Evolutionary conservation across 2,113 vertebrate genomes (phyloP).

Genomic region (Cyprinodon variegatus): DNA sequence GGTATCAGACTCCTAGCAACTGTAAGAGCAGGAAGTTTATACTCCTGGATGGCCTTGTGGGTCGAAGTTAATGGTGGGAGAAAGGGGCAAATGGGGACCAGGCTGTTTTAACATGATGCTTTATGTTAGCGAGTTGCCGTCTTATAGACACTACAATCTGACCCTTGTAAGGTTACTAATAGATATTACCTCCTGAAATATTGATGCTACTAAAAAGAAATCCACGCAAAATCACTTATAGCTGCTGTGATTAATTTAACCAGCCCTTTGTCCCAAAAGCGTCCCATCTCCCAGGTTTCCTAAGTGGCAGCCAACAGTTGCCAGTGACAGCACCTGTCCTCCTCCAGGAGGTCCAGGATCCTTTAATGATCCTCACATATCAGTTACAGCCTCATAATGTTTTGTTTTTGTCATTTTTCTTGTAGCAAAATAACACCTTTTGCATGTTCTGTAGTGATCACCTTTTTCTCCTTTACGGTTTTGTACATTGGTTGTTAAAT

Average conservation of each 20-base stretch:
- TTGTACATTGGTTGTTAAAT: background rate
- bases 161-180: conserved; percentile 20
- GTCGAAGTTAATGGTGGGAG: conserved; percentile 25
- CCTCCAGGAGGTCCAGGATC: background rate
- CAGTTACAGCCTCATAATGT: background rate
- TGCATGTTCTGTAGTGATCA: background rate
- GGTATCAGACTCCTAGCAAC: background rate
- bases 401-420: background rate
- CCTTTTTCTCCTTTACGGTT: background rate
- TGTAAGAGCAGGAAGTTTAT: conserved; percentile 32
- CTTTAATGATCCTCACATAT: background rate
- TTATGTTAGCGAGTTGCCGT: conserved; percentile 29
- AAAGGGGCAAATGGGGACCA: conserved; percentile 23
- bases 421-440: background rate
- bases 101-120: conserved; percentile 29
- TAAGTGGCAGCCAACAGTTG: conserved; percentile 65
- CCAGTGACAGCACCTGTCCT: conserved; percentile 38
- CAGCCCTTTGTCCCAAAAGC: conserved; percentile 22
- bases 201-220: conserved; percentile 33
- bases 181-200: conserved; percentile 39
- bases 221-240: conserved; percentile 51
- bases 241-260: conserved; percentile 31
- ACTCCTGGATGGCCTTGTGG: conserved; percentile 32
- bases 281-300: conserved; percentile 49
- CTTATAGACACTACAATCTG: conserved; percentile 14